Evolutionary conservation across 2,797 vertebrate genomes (phyloP), one percentile per base, ranked within the genome.

Genomic region (Oreochromis grahami): DNA sequence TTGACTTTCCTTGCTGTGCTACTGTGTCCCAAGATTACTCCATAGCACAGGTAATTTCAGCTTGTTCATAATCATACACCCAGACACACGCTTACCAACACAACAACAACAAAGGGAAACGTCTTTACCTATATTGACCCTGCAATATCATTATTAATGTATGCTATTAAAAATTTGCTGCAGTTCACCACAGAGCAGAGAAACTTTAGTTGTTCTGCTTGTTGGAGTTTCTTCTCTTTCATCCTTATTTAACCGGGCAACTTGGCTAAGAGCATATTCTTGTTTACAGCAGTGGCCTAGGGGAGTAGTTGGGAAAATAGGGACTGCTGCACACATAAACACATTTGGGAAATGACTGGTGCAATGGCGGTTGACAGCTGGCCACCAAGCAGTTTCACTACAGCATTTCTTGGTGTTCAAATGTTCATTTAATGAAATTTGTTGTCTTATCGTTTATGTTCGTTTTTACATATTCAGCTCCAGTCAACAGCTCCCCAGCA

Each of bases 181-280:
- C 80, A 55, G 56, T 56, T 60, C 56, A 56, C 14, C 14, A 55
- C 19, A 56, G 34, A 79, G 80, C 72, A 81, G 26, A 36, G 79
- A 82, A 90, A 84, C 81, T 83, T 89, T 7, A 36, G n/a, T 17
- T 83, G 84, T 86, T 78, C 80, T 74, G 78, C 85, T 48, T 78
- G 70, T 85, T 86, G 26, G 60, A 88, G 50, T 85, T 88, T 82
- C 43, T 82, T 83, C 41, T 78, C 77, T 88, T 88, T 86, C 76
- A 87, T 91, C 86, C 81, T 92, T 89, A 88, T 87, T 87, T 87
- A 89, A 84, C 79, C 84, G 19, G 52, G 43, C 72, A 77, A 55
- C 88, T 85, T 78, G 55, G 85, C 91, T 91, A 92, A 93, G 82
- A 94, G 92, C 92, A 88, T 87, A 91, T 92, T 87, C 87, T 89